phyloP scores from a whole-genome alignment of 1,140 invertebrate genomes.

The Vanessa tameamea region DNA sequence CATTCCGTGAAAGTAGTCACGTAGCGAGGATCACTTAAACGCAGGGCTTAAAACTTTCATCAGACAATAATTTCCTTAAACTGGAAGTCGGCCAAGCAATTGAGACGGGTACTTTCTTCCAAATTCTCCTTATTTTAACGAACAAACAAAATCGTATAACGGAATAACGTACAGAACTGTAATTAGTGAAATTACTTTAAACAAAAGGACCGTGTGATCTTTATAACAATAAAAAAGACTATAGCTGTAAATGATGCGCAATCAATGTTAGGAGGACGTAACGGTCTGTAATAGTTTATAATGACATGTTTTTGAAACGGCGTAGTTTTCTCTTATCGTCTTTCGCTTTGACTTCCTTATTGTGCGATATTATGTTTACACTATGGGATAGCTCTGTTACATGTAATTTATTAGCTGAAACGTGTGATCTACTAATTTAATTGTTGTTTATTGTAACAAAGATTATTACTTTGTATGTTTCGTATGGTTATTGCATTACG shows the following conservation, averaged over 20 bases:
- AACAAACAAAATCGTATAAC: neutral
- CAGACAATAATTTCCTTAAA: slow-evolving; percentile 28
- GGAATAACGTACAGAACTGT: neutral
- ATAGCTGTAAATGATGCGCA: slow-evolving; percentile 28
- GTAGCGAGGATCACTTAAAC: slow-evolving; percentile 12
- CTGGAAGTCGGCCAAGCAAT: slow-evolving; percentile 26
- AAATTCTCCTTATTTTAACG: slow-evolving; percentile 10
- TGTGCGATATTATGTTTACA: slow-evolving; percentile 18
- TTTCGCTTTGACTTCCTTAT: slow-evolving; percentile 27
- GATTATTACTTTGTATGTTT: slow-evolving; percentile 11
- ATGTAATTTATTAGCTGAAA: slow-evolving; percentile 10
- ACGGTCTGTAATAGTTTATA: slow-evolving; percentile 14
- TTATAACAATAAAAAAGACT: slow-evolving; percentile 7
- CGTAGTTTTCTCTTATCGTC: slow-evolving; percentile 36
- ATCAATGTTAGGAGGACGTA: slow-evolving; percentile 36
- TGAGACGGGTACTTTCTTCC: slow-evolving; percentile 11
- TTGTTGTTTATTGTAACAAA: slow-evolving; percentile 7
- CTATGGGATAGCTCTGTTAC: slow-evolving; percentile 12
- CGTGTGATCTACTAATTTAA: slow-evolving; percentile 5
- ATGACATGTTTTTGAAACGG: slow-evolving; percentile 23
- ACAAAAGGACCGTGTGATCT: neutral
- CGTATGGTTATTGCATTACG: slow-evolving; percentile 8
- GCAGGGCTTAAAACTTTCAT: slow-evolving; percentile 28
- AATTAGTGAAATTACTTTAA: slow-evolving; percentile 1
- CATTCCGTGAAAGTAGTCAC: slow-evolving; percentile 23